phyloP scores from a whole-genome alignment of 2,113 vertebrate species.

The Ascaphus truei region DNA sequence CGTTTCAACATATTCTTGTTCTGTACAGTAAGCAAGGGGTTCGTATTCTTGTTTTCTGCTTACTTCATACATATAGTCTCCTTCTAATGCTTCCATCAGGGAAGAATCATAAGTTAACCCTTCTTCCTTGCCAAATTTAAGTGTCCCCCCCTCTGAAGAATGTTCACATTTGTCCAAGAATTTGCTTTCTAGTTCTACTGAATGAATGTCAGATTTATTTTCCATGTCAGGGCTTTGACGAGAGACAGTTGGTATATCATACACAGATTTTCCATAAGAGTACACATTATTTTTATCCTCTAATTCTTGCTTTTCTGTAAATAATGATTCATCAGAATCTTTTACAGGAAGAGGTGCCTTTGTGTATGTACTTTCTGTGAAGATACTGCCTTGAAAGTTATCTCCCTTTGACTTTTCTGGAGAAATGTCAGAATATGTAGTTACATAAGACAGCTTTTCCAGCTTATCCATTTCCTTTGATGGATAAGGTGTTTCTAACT shows the following conservation, averaged over 20 bases:
- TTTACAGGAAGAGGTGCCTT: background rate
- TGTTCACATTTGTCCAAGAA: conserved; percentile 7
- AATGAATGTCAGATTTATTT: conserved; percentile 10
- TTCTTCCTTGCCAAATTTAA: background rate
- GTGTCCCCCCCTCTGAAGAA: background rate
- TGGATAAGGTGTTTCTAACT: background rate
- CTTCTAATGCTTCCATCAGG: background rate
- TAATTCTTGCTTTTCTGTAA: background rate
- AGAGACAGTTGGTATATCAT: background rate
- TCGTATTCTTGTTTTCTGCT: conserved; percentile 19
- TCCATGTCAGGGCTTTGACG: background rate
- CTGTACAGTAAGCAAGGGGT: background rate
- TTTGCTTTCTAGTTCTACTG: background rate
- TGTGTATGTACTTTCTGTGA: background rate
- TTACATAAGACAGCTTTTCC: conserved; percentile 12
- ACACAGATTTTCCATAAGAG: conserved; percentile 1
- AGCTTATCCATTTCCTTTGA: background rate
- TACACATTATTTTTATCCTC: background rate
- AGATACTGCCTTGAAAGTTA: background rate
- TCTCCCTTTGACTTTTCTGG: background rate
- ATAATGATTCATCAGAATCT: background rate
- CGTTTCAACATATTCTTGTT: background rate
- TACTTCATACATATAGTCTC: background rate
- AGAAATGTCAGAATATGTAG: background rate
- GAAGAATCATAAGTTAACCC: background rate